Conservation (phyloP, 2,888 invertebrate genomes). For the Sipunculus nudus region DNA sequence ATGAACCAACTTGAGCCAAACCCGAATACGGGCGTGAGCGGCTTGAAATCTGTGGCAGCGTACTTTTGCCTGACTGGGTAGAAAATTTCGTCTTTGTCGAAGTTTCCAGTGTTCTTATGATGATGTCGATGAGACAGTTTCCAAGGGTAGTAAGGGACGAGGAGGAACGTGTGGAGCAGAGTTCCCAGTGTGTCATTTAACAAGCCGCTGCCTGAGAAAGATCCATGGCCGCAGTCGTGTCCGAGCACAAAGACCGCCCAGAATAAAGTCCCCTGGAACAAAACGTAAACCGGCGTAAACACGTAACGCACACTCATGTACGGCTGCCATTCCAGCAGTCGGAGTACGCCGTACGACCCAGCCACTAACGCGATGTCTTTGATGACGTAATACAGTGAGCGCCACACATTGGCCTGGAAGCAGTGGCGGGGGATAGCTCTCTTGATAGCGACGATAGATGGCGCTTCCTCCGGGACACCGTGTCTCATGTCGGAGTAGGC, state of each 20-base stretch:
- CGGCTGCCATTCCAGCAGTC: constrained; percentile 14
- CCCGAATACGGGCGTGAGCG: constrained; percentile 40
- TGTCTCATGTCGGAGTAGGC: too few species aligned
- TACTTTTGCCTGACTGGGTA: constrained; percentile 51
- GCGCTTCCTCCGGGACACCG: constrained; percentile 46
- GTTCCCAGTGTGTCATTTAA: constrained; percentile 56
- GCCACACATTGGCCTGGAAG: constrained; percentile 47
- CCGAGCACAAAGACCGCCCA: constrained; percentile 36
- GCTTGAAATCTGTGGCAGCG: not conserved
- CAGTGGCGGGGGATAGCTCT: constrained; percentile 50
- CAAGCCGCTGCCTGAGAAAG: constrained; percentile 51
- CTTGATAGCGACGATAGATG: constrained; percentile 56
- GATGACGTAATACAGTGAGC: constrained; percentile 54
- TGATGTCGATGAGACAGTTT: constrained; percentile 59
- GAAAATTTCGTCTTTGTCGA: constrained; percentile 62
- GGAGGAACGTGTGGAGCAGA: constrained; percentile 51
- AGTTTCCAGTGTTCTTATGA: constrained; percentile 59
- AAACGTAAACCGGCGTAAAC: constrained; percentile 45
- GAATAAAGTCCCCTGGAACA: constrained; percentile 48
- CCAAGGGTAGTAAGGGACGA: constrained; percentile 60
- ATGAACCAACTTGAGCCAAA: constrained; percentile 54
- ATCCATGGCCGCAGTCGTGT: constrained; percentile 62
- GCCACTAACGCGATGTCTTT: constrained; percentile 48
- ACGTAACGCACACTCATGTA: constrained; percentile 16
- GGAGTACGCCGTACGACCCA: constrained; percentile 32